Conservation (phyloP, 2,888 invertebrate genomes). For the Zeuzera pyrina region DNA sequence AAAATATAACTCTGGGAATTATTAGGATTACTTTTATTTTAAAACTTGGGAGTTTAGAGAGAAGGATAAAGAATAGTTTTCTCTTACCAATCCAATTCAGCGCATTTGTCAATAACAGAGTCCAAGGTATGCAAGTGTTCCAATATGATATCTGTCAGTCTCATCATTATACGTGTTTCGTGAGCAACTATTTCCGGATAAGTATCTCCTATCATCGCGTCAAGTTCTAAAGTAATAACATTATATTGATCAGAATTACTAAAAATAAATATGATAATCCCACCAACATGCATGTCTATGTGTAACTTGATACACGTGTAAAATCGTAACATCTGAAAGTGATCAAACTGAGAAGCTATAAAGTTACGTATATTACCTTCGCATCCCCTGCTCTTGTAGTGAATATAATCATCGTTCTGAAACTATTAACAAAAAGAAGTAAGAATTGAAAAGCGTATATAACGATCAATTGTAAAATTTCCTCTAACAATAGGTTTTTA, state of each 20-base stretch:
- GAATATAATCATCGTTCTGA: constrained; percentile 74
- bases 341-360: too few relatives aligned
- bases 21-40: too few relatives aligned
- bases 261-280: too few relatives aligned
- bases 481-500: too few relatives aligned
- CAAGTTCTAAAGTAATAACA: constrained; percentile 79
- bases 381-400: constrained; percentile 81
- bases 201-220: constrained; percentile 83
- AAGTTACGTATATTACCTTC: constrained; percentile 66
- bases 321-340: too few relatives aligned
- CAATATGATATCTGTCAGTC: constrained; percentile 75
- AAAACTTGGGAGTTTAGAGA: too few relatives aligned
- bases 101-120: constrained; percentile 72
- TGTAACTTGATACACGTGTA: too few relatives aligned
- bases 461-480: too few relatives aligned
- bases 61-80: too few relatives aligned
- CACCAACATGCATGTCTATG: not conserved
- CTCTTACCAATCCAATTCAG: constrained; percentile 80
- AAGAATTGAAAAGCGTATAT: too few relatives aligned
- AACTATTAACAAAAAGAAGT: constrained; percentile 61
- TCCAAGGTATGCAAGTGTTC: constrained; percentile 71
- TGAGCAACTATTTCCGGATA: constrained; percentile 84
- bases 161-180: constrained; percentile 84
- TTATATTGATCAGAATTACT: not conserved
- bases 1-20: too few relatives aligned